Percentiles rank a stretch among this genome's conserved stretches.
Conservation (phyloP, 2,113 vertebrate species). For the Tringa solitaria region DNA sequence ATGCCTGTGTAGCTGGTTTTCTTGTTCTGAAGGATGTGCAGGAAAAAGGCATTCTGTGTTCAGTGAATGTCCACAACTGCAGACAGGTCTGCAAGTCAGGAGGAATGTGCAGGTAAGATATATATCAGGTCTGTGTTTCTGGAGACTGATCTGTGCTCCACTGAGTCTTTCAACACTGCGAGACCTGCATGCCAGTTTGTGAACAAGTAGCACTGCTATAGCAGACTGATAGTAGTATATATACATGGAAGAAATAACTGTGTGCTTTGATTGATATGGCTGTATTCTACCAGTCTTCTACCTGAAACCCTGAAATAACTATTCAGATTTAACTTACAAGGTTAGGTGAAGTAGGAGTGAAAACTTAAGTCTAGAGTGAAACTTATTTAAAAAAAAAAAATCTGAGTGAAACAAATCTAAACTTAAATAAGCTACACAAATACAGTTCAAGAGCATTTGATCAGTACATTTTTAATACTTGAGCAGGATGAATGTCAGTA, state of each 20-base stretch:
- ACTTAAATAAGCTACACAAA: background rate
- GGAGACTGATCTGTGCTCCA: background rate
- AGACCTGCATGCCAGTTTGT: background rate
- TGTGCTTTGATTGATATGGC: background rate
- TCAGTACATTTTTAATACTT: background rate
- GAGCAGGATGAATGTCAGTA: background rate
- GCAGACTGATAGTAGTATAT: background rate
- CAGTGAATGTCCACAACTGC: background rate
- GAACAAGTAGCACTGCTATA: background rate
- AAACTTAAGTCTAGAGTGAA: background rate
- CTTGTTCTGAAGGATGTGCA: background rate
- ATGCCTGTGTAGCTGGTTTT: background rate
- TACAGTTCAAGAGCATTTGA: background rate
- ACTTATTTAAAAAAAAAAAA: background rate
- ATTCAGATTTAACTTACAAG: background rate
- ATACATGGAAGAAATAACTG: background rate
- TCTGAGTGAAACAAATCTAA: background rate
- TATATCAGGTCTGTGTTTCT: background rate
- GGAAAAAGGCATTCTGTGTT: background rate
- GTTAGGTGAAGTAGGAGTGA: background rate
- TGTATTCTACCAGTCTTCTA: background rate
- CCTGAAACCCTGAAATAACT: background rate
- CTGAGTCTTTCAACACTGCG: background rate
- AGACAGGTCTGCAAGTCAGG: background rate
- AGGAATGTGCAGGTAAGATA: background rate